These are phyloP conservation scores for Ictidomys tridecemlineatus DNA, from an alignment of 2,113 vertebrate genomes.

Conservation along the genomic window DNA sequence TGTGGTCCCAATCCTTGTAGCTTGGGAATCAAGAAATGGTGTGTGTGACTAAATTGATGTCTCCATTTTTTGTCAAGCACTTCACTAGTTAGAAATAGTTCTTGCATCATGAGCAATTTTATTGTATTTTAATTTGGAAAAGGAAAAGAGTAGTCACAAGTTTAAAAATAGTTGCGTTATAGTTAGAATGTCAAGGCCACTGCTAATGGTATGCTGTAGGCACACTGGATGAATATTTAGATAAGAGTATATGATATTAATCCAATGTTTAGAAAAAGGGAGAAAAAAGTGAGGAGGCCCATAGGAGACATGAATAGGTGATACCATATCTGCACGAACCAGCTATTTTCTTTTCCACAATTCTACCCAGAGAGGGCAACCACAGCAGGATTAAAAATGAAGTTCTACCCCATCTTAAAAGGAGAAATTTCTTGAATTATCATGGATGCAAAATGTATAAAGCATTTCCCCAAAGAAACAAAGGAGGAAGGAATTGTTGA, in stretches of 20 bases:
- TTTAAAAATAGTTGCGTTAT: constrained; percentile 63
- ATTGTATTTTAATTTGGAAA: constrained; percentile 50
- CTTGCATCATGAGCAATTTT: constrained; percentile 19
- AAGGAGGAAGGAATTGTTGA: background rate
- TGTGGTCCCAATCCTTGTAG: background rate
- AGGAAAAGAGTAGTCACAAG: background rate
- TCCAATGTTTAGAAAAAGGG: background rate
- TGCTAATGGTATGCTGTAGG: background rate
- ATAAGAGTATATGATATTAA: background rate
- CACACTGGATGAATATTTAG: background rate
- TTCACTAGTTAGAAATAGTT: constrained; percentile 30
- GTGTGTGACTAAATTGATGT: background rate
- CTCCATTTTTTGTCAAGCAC: background rate
- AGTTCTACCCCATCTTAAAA: background rate
- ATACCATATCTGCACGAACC: background rate
- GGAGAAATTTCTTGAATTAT: background rate
- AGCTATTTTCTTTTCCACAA: background rate
- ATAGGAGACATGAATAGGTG: background rate
- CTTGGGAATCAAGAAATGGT: background rate
- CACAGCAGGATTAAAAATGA: constrained; percentile 5
- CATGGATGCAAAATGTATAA: background rate
- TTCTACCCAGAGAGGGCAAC: background rate
- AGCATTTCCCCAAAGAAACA: background rate
- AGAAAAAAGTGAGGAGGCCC: background rate
- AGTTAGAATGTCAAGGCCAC: constrained; percentile 12